Base-by-base conservation (phyloP, 2,888 invertebrate genomes). In the Chaitophorus viminalis region DNA sequence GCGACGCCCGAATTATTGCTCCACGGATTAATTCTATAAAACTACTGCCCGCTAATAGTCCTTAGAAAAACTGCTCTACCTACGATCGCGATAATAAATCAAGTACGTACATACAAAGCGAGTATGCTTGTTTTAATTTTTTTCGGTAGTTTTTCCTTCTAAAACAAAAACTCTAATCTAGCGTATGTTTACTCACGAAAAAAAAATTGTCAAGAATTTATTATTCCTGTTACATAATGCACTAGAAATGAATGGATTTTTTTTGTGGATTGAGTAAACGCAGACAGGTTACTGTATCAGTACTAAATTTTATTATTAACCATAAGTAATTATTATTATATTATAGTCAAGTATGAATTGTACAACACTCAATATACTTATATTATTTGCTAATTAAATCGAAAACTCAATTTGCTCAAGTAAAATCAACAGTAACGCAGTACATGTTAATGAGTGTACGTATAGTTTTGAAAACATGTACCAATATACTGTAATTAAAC, bases 1-100 rank as follows among this genome's bases (percentile, higher is more conserved):
- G 29, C 31, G 8, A 72, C 54, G 25, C 3, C 46, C n/a, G 11
- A 75, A 84, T 76, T 46, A 46, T 46, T 60, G 82, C 76, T 76
- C 31, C 11, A 75, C 11, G 83, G 76, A 84, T 84, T 84, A 84
- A 84, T 84, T 46, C 46, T 46, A 84, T 46, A 76, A 84, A 6
- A 76, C 65, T 82, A 54, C 25, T 14, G 46, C 70, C 31, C 39
- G 36, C 36, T 81, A 81, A 79, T 79, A 79, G 79, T 39, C 39
- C 65, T 65, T 39, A 39, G 36, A 39, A 79, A 79, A 65, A 79
- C 79, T 39, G 29, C 46, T 5, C 4, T 36, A 65, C 29, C 11
- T 39, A 14, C n/a, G 33, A 9, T 46, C 18, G 17, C 31, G 18
- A 72, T 31, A 14, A 11, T 39, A 39, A 1, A 70, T 29, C 68